These are phyloP conservation scores for Steatocranus sp. DNA, from an alignment of 2,797 vertebrate genomes.

Conservation along the genomic window DNA sequence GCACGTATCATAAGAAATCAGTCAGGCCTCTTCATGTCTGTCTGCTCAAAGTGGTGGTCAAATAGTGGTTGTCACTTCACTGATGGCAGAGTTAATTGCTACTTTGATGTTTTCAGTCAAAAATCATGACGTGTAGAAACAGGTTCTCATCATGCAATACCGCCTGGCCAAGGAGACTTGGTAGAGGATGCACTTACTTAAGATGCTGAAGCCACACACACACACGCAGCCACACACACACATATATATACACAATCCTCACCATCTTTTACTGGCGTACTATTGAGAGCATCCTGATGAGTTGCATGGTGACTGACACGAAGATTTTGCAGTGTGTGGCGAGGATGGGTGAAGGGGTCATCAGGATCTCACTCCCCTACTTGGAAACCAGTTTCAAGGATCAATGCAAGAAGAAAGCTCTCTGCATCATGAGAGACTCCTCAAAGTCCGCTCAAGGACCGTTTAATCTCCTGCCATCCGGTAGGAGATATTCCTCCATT, in stretches of 20 bases:
- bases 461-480: background rate
- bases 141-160: background rate
- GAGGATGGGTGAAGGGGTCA: background rate
- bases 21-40: slow-evolving; percentile 10
- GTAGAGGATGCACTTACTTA: background rate
- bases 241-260: background rate
- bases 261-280: background rate
- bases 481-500: background rate
- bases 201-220: background rate
- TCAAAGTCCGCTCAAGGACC: background rate
- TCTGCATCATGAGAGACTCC: background rate
- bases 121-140: background rate
- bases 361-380: background rate
- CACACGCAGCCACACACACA: background rate
- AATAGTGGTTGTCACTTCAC: background rate
- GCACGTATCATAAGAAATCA: slow-evolving; percentile 41
- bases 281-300: background rate
- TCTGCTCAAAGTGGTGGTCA: slow-evolving; percentile 9
- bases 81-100: slow-evolving; percentile 1
- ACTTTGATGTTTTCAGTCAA: background rate
- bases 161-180: background rate
- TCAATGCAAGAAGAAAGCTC: background rate
- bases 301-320: background rate
- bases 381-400: background rate
- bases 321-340: background rate